Evolutionary conservation across 30 jellyfish, hydroid and myxozoan species (phyloP).

Genomic region (Catostylus mosaicus): DNA sequence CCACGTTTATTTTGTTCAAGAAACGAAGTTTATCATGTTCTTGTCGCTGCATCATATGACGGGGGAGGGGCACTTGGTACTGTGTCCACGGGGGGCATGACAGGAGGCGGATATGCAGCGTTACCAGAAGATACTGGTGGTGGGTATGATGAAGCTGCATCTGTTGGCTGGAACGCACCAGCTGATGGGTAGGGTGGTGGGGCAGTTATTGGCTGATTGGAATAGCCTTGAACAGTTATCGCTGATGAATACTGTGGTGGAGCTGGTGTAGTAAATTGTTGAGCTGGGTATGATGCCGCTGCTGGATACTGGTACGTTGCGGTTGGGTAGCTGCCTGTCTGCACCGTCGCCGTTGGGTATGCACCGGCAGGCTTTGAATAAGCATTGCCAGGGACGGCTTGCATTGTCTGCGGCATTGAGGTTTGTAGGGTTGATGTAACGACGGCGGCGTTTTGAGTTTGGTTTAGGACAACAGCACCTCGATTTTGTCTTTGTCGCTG

Average conservation of each 20-base stretch:
- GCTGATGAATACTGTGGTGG: neutral
- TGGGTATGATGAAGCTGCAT: neutral
- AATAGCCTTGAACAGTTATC: neutral
- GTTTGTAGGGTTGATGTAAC: neutral
- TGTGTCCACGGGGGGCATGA: conserved; percentile 2
- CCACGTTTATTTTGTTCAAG: no score
- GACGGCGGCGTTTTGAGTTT: neutral
- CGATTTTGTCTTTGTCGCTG: neutral
- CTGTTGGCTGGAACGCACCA: neutral
- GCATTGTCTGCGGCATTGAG: neutral
- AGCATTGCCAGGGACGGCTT: neutral
- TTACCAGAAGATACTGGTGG: conserved; percentile 9
- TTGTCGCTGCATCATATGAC: neutral
- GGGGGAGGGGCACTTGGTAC: conserved; percentile 39
- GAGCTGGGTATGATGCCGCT: neutral
- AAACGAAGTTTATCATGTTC: neutral
- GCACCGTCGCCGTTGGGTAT: neutral
- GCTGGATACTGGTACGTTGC: neutral
- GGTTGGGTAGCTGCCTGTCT: neutral
- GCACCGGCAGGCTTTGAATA: neutral
- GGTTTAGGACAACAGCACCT: neutral
- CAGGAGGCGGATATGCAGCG: conserved; percentile 45
- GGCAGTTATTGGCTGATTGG: neutral
- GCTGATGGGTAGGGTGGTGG: neutral
- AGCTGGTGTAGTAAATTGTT: no score